phyloP scores from a whole-genome alignment of 35 echinoderm and acorn worm genomes.

The Heliocidaris erythrogramma region DNA sequence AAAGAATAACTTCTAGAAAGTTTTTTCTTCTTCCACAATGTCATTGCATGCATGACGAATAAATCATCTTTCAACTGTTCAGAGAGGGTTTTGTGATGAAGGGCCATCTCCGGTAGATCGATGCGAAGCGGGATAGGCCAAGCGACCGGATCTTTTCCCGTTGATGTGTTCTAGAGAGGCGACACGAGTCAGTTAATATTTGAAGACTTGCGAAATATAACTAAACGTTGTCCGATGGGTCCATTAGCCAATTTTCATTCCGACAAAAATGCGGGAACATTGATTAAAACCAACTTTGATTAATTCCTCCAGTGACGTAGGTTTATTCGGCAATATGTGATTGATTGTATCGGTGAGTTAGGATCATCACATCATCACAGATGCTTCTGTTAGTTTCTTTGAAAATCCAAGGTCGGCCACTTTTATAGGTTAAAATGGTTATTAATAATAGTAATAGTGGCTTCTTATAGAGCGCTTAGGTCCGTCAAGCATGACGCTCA shows the following conservation, averaged over 20 bases:
- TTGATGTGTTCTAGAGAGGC: neutral
- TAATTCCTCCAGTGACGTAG: neutral
- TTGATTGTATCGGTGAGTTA: neutral
- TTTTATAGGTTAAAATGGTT: neutral
- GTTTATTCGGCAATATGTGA: neutral
- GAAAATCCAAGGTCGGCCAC: neutral
- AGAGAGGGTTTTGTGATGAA: neutral
- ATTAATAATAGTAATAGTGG: no score
- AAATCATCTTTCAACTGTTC: no score
- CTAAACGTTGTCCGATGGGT: neutral
- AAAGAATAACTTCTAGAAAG: no score
- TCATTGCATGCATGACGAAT: no score
- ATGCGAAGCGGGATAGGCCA: constrained; percentile 14
- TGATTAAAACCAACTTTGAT: neutral
- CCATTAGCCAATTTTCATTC: neutral
- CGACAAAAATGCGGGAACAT: neutral
- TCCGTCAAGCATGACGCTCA: no score
- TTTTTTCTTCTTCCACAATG: no score
- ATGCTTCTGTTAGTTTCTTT: neutral
- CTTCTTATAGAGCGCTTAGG: no score
- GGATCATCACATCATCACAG: neutral
- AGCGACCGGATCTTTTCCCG: neutral
- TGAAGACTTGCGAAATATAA: neutral
- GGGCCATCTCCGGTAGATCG: neutral
- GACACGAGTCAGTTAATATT: constrained; percentile 3